Percentiles rank a stretch among this genome's conserved stretches.
phyloP scores from a whole-genome alignment of 2,888 invertebrate genomes.

The Theretra japonica region DNA sequence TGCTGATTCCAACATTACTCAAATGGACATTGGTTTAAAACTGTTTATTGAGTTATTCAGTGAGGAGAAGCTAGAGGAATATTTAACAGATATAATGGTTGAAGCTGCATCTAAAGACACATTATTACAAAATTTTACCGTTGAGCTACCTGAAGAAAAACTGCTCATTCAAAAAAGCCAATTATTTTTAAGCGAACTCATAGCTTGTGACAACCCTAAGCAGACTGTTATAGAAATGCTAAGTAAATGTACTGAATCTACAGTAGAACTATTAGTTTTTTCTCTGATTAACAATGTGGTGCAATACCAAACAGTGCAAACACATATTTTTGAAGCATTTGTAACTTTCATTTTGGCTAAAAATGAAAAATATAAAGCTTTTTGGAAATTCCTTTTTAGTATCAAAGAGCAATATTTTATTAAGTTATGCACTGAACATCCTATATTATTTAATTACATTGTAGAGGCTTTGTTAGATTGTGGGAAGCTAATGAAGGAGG shows the following conservation, averaged over 20 bases:
- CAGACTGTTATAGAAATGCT: slow-evolving; percentile 54
- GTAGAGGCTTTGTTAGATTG: slow-evolving; percentile 68
- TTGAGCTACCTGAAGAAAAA: slow-evolving; percentile 57
- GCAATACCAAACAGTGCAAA: slow-evolving; percentile 47
- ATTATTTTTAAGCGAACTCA: slow-evolving; percentile 59
- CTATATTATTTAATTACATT: slow-evolving; percentile 60
- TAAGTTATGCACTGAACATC: slow-evolving; percentile 62
- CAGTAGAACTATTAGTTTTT: slow-evolving; percentile 61
- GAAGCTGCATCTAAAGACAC: slow-evolving; percentile 73
- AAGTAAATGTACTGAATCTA: slow-evolving; percentile 54
- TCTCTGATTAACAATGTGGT: slow-evolving; percentile 60
- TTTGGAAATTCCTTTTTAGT: slow-evolving; percentile 67
- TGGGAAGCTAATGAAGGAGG: slow-evolving; percentile 67
- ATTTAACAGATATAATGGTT: slow-evolving; percentile 66
- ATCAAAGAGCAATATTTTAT: slow-evolving; percentile 57
- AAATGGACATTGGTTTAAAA: slow-evolving; percentile 64
- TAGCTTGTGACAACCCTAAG: slow-evolving; percentile 46
- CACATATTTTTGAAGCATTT: slow-evolving; percentile 52
- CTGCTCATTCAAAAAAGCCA: slow-evolving; percentile 64
- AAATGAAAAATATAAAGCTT: slow-evolving; percentile 53
- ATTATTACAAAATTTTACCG: slow-evolving; percentile 57
- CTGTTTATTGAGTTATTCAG: slow-evolving; percentile 65
- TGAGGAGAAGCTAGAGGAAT: slow-evolving; percentile 62
- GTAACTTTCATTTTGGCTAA: slow-evolving; percentile 54
- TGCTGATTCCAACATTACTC: slow-evolving; percentile 57